Evolutionary conservation across 2,797 vertebrate species (phyloP).

Genomic region (Alectoris magna): DNA sequence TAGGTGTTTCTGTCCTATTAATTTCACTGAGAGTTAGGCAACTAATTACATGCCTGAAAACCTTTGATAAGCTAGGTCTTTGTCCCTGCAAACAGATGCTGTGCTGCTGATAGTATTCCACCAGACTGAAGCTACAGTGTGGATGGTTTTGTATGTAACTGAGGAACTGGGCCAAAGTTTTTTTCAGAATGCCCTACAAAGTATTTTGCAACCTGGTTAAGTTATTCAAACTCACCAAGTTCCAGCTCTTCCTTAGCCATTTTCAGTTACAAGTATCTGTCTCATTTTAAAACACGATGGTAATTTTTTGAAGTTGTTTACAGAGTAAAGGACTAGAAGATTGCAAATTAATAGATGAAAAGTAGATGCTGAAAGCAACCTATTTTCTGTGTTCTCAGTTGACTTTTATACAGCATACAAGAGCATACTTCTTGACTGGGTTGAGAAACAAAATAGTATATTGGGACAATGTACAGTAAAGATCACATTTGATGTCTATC

Average conservation of each 20-base stretch:
- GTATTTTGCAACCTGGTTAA: background rate
- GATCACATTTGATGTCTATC: background rate
- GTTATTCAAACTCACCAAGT: background rate
- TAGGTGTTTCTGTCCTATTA: background rate
- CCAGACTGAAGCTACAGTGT: background rate
- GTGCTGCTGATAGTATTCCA: background rate
- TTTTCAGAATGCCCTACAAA: background rate
- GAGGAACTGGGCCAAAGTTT: background rate
- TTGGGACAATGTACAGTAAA: background rate
- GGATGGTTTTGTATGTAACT: background rate
- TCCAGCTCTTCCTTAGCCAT: background rate
- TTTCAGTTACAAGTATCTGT: background rate
- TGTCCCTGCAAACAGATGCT: background rate
- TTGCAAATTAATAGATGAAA: background rate
- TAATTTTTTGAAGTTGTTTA: background rate
- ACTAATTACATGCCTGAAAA: conserved; percentile 26
- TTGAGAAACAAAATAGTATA: background rate
- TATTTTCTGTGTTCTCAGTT: background rate
- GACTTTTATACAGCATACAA: background rate
- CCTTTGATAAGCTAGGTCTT: background rate
- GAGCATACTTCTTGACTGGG: background rate
- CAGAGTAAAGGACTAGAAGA: background rate
- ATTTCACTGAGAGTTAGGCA: conserved; percentile 9
- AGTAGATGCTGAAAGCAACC: background rate
- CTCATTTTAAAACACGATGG: background rate